These are phyloP conservation scores for Tragelaphus strepsiceros DNA, from an alignment of 2,113 vertebrate species.

Conservation along the genomic window DNA sequence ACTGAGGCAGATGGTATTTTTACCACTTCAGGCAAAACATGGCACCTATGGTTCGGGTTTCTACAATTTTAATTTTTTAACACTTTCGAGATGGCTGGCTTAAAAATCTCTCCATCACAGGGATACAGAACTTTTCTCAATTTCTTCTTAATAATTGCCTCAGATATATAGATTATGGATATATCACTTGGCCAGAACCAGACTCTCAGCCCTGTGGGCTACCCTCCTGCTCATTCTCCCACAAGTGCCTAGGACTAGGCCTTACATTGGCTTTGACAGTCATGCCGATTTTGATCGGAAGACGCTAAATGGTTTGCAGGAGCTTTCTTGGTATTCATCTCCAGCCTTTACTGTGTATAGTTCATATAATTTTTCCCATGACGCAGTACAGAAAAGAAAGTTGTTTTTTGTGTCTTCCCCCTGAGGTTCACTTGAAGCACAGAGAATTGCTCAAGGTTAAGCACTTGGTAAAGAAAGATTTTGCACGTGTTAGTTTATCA, in stretches of 20 bases:
- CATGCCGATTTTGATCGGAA: not conserved
- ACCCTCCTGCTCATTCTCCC: not conserved
- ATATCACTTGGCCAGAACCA: not conserved
- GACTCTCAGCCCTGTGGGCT: not conserved
- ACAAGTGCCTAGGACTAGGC: not conserved
- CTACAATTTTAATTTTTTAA: constrained; percentile 65
- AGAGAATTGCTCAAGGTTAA: not conserved
- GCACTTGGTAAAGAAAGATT: not conserved
- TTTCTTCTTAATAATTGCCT: constrained; percentile 44
- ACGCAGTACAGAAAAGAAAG: not conserved
- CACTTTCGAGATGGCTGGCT: constrained; percentile 56
- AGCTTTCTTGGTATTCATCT: not conserved
- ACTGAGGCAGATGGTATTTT: constrained; percentile 71
- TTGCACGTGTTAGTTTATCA: not conserved
- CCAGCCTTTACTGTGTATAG: not conserved
- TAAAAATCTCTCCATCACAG: constrained; percentile 13
- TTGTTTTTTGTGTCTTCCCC: not conserved
- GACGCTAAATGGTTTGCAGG: not conserved
- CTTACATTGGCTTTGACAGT: not conserved
- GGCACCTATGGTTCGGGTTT: constrained; percentile 62
- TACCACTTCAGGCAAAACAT: constrained; percentile 70
- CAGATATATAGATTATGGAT: not conserved
- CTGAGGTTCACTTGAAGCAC: not conserved
- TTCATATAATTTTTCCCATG: not conserved
- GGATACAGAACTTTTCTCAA: not conserved